Conservation (phyloP, 2,797 vertebrate species). For the Lutjanus campechanus region DNA sequence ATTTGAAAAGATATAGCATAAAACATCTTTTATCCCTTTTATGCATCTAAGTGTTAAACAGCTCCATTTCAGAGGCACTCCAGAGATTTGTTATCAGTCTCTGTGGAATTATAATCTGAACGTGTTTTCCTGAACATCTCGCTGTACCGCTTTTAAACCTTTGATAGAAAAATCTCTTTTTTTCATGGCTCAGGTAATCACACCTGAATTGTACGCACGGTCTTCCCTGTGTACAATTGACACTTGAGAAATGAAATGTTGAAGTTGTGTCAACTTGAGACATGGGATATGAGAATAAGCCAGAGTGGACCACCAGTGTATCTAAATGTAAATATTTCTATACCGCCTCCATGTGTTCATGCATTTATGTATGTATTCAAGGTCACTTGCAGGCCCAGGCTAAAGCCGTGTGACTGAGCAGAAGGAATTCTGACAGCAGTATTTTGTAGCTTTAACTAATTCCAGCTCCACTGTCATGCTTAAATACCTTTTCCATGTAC, state of each 20-base stretch:
- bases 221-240: constrained; percentile 7
- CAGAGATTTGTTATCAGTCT: constrained; percentile 8
- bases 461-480: constrained; percentile 74
- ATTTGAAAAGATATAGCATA: not conserved
- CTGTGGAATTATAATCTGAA: constrained; percentile 14
- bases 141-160: constrained; percentile 16
- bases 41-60: constrained; percentile 17
- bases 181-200: constrained; percentile 38
- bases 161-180: constrained; percentile 25
- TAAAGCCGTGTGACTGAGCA: constrained; percentile 66
- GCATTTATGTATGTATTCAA: constrained; percentile 79
- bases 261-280: constrained; percentile 45
- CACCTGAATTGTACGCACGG: not conserved
- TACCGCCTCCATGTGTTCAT: constrained; percentile 72
- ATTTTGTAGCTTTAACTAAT: constrained; percentile 78
- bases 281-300: constrained; percentile 32
- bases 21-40: not conserved
- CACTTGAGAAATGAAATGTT: constrained; percentile 55
- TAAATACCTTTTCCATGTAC: constrained; percentile 80
- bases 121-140: constrained; percentile 23
- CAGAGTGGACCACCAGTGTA: constrained; percentile 38
- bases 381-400: constrained; percentile 64
- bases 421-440: constrained; percentile 71
- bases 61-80: constrained; percentile 18
- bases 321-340: constrained; percentile 80